These are phyloP conservation scores for Mareca strepera DNA, from an alignment of 2,797 vertebrate species.

Conservation along the genomic window DNA sequence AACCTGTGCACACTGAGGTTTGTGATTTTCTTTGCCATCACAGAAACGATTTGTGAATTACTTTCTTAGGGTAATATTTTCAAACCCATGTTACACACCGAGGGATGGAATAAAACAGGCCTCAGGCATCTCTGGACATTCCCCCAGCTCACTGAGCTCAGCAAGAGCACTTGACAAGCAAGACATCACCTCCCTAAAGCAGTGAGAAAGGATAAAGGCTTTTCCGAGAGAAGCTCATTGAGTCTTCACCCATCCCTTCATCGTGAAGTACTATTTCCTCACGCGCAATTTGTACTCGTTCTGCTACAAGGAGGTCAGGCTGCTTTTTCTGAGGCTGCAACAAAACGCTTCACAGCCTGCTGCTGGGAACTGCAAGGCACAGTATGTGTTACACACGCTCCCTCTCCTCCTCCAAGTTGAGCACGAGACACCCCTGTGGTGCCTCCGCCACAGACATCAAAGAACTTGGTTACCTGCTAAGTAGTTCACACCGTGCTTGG, in stretches of 20 bases:
- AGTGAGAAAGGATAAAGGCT: background rate
- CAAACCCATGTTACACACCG: background rate
- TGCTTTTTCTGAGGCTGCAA: background rate
- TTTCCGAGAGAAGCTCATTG: background rate
- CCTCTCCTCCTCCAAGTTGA: background rate
- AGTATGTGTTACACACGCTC: fast-evolving
- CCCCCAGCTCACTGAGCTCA: slow-evolving; percentile 22
- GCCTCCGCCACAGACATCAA: background rate
- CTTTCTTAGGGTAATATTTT: background rate
- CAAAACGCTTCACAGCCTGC: background rate
- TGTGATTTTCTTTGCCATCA: background rate
- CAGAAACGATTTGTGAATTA: background rate
- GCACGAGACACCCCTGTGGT: background rate
- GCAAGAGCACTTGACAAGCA: background rate
- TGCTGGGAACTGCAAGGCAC: background rate
- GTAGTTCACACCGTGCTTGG: background rate
- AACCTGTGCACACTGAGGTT: background rate
- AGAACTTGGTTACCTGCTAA: background rate
- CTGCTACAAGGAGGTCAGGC: background rate
- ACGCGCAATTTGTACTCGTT: background rate
- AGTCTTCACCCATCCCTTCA: background rate
- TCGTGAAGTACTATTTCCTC: background rate
- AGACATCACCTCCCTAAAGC: background rate
- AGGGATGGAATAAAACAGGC: background rate
- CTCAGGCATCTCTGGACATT: background rate